Evolutionary conservation across 2,888 invertebrate species (phyloP).

Genomic region (Eupithecia subumbrata): DNA sequence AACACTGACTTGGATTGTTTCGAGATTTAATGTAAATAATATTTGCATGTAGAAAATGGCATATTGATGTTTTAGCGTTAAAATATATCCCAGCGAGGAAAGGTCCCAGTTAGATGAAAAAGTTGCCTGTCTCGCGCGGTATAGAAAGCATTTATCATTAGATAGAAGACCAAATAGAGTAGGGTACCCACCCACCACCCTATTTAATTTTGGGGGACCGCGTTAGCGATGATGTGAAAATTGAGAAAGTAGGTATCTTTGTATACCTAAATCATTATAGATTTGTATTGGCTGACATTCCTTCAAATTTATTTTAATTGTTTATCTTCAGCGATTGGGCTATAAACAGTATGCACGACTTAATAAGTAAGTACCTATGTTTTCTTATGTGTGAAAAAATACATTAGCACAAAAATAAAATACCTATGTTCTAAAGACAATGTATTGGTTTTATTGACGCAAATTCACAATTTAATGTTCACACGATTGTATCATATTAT

Average conservation of each 20-base stretch:
- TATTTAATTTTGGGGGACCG: background rate
- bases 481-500: background rate
- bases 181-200: background rate
- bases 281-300: conserved; percentile 10
- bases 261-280: background rate
- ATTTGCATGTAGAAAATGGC: conserved; percentile 40
- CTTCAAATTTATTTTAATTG: background rate
- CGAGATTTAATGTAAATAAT: conserved; percentile 49
- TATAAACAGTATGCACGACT: conserved; percentile 10
- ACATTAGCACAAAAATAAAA: conserved; percentile 29
- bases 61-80: conserved; percentile 42
- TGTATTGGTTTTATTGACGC: background rate
- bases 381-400: conserved; percentile 4
- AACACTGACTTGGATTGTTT: conserved; percentile 28
- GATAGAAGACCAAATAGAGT: background rate
- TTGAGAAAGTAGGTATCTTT: background rate
- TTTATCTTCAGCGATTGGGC: background rate
- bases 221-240: background rate
- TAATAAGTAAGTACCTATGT: background rate
- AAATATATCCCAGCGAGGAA: conserved; percentile 2
- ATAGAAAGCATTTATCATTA: background rate
- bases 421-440: conserved; percentile 12
- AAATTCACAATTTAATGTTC: background rate
- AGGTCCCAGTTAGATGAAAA: background rate
- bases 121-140: background rate